Evolutionary conservation across 2,113 vertebrate species (phyloP).

Genomic region (Oncorhynchus mykiss): DNA sequence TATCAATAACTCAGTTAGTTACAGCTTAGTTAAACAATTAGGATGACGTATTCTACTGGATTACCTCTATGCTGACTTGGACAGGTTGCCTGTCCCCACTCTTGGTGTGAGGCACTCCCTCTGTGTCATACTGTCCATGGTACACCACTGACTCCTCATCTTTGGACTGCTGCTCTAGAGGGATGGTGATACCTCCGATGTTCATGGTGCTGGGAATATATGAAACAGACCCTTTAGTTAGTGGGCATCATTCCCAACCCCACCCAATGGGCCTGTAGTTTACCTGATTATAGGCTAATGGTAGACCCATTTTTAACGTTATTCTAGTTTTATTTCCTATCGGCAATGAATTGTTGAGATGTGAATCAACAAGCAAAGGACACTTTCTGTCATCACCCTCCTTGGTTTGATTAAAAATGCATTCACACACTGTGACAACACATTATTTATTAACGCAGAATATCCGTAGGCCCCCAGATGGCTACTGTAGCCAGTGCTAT

Average conservation of each 20-base stretch:
- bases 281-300: background rate
- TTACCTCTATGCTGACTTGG: slow-evolving; percentile 90
- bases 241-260: slow-evolving; percentile 60
- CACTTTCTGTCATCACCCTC: slow-evolving; percentile 17
- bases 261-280: slow-evolving; percentile 23
- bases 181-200: slow-evolving; percentile 85
- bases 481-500: background rate
- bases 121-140: slow-evolving; percentile 87
- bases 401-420: slow-evolving; percentile 8
- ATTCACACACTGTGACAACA: background rate
- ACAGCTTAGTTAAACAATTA: no score
- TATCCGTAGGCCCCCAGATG: slow-evolving; percentile 72
- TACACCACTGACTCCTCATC: slow-evolving; percentile 86
- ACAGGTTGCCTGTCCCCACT: slow-evolving; percentile 96
- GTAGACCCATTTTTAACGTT: background rate
- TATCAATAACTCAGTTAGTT: no score
- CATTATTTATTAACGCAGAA: slow-evolving; percentile 67
- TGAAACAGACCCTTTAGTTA: background rate
- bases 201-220: slow-evolving; percentile 84
- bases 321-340: background rate
- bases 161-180: slow-evolving; percentile 86
- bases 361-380: slow-evolving; percentile 7
- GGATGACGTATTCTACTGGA: no score
- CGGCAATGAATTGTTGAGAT: background rate
- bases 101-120: slow-evolving; percentile 95